Percentiles rank a stretch among this genome's conserved stretches.
Conservation (phyloP, 2,797 vertebrate genomes). For the Xenentodon cancila region DNA sequence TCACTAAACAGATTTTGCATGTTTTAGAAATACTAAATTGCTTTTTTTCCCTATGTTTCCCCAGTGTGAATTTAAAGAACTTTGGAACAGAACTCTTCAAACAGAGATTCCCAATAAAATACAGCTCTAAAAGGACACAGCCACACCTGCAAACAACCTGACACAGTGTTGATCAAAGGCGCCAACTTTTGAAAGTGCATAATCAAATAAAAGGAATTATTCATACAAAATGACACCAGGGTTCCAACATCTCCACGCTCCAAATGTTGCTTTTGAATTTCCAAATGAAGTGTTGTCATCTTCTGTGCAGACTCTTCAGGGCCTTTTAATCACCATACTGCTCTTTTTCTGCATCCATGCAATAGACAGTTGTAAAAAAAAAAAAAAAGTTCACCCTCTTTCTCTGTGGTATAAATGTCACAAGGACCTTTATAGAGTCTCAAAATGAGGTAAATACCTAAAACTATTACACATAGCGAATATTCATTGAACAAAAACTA, state of each 20-base stretch:
- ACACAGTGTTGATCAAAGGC: slow-evolving; percentile 71
- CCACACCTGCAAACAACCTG: slow-evolving; percentile 61
- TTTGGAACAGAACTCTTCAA: slow-evolving; percentile 54
- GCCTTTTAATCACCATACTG: slow-evolving; percentile 49
- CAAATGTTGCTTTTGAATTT: slow-evolving; percentile 57
- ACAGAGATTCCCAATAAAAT: slow-evolving; percentile 36
- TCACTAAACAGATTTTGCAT: neutral
- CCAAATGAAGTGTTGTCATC: slow-evolving; percentile 69
- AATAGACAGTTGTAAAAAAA: slow-evolving; percentile 35
- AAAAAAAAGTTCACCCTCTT: neutral
- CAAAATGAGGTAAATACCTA: too few relatives aligned
- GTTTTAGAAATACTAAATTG: slow-evolving; percentile 12
- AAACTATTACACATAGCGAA: too few relatives aligned
- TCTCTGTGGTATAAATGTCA: neutral
- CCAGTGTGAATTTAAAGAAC: slow-evolving; percentile 51
- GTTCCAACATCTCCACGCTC: slow-evolving; percentile 49
- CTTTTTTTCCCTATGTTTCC: slow-evolving; percentile 29
- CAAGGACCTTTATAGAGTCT: too few relatives aligned
- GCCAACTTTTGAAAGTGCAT: slow-evolving; percentile 68
- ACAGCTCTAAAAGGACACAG: slow-evolving; percentile 44
- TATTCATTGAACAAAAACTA: too few relatives aligned
- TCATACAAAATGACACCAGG: slow-evolving; percentile 70
- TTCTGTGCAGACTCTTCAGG: slow-evolving; percentile 18
- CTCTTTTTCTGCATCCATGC: slow-evolving; percentile 50
- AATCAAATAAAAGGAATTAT: slow-evolving; percentile 80